Percentiles rank a stretch among this genome's conserved stretches.
Evolutionary conservation across 1,140 invertebrate species (phyloP).

Genomic region (Eriosoma lanigerum): DNA sequence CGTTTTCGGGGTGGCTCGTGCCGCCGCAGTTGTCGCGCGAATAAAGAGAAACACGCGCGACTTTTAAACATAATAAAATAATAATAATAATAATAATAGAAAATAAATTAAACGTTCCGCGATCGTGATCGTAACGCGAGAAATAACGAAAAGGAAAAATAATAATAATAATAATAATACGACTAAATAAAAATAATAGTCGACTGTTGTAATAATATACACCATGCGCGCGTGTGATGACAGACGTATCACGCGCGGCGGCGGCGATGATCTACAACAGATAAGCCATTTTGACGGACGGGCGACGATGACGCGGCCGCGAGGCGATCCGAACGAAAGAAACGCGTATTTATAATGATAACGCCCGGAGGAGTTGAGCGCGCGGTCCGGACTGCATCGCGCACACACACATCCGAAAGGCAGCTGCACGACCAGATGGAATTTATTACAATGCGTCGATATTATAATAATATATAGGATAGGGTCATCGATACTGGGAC

Average conservation of each 20-base stretch:
- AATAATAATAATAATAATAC: background rate
- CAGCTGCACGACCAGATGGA: background rate
- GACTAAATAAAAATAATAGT: background rate
- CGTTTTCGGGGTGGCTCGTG: too few species aligned
- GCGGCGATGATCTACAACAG: background rate
- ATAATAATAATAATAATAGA: too few species aligned
- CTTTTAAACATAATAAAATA: too few species aligned
- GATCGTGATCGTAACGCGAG: background rate
- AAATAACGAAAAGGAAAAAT: background rate
- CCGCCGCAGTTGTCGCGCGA: too few species aligned
- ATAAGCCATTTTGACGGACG: constrained; percentile 30
- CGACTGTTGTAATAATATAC: background rate
- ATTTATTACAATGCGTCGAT: background rate
- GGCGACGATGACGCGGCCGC: constrained; percentile 19
- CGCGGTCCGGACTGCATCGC: background rate
- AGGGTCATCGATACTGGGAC: background rate
- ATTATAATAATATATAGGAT: background rate
- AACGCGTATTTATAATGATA: too few species aligned
- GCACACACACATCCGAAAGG: too few species aligned
- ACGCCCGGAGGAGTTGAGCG: background rate
- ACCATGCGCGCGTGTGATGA: background rate
- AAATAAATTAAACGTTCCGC: too few species aligned
- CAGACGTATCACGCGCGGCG: constrained; percentile 28
- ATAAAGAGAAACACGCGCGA: too few species aligned
- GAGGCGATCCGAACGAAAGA: background rate